Percentiles rank a stretch among this genome's conserved stretches.
Conservation (phyloP, 2,113 vertebrate genomes). For the Echinops telfairi region DNA sequence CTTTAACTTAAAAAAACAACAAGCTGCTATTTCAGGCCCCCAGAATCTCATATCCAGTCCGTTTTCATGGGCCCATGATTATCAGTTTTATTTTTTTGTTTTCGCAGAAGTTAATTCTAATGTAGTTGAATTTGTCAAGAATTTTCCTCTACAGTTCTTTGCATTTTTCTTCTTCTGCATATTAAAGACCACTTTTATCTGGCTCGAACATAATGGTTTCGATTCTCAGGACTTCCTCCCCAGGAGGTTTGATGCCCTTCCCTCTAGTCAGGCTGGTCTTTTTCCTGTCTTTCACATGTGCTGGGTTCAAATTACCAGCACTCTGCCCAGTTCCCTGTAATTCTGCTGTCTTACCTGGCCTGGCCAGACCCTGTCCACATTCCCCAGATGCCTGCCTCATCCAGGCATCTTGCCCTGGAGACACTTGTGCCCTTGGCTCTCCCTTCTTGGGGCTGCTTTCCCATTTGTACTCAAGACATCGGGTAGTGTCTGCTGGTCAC, state of each 20-base stretch:
- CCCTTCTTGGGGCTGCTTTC: neutral
- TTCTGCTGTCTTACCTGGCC: neutral
- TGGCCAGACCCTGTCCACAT: neutral
- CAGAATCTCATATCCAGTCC: neutral
- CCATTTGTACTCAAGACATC: neutral
- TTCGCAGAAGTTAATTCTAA: slow-evolving; percentile 27
- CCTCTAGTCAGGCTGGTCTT: neutral
- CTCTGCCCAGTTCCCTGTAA: neutral
- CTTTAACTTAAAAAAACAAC: too few species aligned
- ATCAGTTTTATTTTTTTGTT: slow-evolving; percentile 52
- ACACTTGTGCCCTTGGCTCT: neutral
- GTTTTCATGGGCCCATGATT: neutral
- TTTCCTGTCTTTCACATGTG: neutral
- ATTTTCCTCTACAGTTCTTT: neutral
- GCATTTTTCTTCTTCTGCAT: neutral
- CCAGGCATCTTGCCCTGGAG: neutral
- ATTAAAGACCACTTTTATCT: neutral
- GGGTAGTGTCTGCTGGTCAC: neutral
- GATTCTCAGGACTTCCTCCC: neutral
- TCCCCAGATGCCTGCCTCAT: neutral
- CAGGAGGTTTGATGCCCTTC: neutral
- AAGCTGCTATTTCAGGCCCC: neutral
- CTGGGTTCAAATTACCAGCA: neutral
- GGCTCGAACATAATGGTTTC: neutral
- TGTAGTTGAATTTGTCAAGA: slow-evolving; percentile 33